phyloP scores from a whole-genome alignment of 2,113 vertebrate genomes.

The Ictalurus furcatus region DNA sequence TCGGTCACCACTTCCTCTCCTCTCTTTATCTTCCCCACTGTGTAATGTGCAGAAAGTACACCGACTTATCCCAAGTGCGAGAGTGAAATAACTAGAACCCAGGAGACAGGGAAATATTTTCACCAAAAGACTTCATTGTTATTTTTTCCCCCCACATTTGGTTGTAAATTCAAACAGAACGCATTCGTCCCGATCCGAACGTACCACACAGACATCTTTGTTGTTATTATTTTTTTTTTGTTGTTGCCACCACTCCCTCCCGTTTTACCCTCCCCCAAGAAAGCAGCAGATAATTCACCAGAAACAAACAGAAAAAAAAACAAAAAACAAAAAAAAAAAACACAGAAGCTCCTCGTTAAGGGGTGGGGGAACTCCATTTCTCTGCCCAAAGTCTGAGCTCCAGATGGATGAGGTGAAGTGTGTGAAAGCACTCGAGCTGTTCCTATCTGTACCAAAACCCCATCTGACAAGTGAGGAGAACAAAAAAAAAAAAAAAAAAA shows the following conservation, averaged over 20 bases:
- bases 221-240: constrained; percentile 56
- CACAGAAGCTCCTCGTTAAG: constrained; percentile 51
- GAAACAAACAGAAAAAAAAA: constrained; percentile 48
- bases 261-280: constrained; percentile 49
- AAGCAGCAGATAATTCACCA: constrained; percentile 68
- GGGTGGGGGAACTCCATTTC: not conserved
- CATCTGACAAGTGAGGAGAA: constrained; percentile 21
- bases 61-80: too few species aligned
- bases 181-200: constrained; percentile 62
- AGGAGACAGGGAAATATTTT: constrained; percentile 43
- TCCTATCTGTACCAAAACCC: not conserved
- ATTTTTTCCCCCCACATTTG: constrained; percentile 62
- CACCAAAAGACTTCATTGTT: constrained; percentile 58
- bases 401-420: constrained; percentile 17
- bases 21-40: not conserved
- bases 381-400: constrained; percentile 20
- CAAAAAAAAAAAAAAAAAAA: not conserved
- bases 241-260: constrained; percentile 51
- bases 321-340: constrained; percentile 36
- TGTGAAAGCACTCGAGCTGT: not conserved
- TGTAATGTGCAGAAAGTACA: not conserved
- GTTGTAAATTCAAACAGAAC: constrained; percentile 68
- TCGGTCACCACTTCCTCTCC: not conserved
- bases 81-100: not conserved
- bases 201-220: constrained; percentile 70